These are phyloP conservation scores for Cynocephalus volans DNA, from an alignment of 2,113 vertebrate species.

Conservation along the genomic window DNA sequence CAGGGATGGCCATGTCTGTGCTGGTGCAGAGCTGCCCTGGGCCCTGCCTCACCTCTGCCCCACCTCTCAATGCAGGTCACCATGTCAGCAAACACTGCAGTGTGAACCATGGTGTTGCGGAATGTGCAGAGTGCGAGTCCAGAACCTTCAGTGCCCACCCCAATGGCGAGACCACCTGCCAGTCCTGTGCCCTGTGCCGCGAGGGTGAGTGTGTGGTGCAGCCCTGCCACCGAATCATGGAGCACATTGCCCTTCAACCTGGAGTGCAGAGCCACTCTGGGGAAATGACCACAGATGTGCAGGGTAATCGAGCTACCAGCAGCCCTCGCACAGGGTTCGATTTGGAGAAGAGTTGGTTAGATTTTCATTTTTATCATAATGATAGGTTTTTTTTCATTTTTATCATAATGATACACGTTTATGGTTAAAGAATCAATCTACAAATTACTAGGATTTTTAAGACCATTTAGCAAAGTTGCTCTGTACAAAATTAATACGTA, in stretches of 20 bases:
- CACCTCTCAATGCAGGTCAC: slow-evolving; percentile 66
- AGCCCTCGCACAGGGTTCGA: accelerated
- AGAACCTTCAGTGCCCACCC: slow-evolving; percentile 2
- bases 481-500: accelerated
- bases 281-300: accelerated
- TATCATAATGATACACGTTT: accelerated
- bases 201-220: neutral
- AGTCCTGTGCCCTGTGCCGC: neutral
- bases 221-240: no score
- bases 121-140: neutral
- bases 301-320: accelerated
- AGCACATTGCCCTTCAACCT: accelerated
- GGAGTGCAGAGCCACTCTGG: accelerated
- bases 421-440: no score
- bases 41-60: neutral
- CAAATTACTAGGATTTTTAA: neutral
- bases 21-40: no score
- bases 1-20: neutral
- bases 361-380: accelerated
- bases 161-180: neutral
- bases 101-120: accelerated
- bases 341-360: neutral
- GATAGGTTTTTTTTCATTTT: neutral
- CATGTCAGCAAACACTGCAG: slow-evolving; percentile 40
- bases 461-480: neutral